These are phyloP conservation scores for Stenolophus ochropezus DNA, from an alignment of 2,888 invertebrate genomes.

Conservation along the genomic window DNA sequence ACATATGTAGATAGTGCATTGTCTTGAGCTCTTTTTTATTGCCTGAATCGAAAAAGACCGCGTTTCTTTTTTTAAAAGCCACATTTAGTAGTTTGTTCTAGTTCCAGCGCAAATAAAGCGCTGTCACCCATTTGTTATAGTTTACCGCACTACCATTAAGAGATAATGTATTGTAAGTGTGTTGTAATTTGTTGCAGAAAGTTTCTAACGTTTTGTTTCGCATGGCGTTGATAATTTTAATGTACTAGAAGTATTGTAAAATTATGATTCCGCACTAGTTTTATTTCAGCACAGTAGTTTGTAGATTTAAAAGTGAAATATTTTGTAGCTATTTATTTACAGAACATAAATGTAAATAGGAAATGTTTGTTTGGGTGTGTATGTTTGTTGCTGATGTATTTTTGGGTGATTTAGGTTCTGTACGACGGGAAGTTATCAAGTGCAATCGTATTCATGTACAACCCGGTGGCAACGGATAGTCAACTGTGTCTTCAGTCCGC, in stretches of 20 bases:
- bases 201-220: constrained; percentile 23
- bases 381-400: not conserved
- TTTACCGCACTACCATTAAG: constrained; percentile 28
- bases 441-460: constrained; percentile 99
- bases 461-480: constrained; percentile 99
- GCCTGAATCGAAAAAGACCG: not conserved
- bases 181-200: constrained; percentile 28
- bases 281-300: not conserved
- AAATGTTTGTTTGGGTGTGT: not conserved
- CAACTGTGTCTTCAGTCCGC: constrained; percentile 99
- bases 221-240: constrained; percentile 24
- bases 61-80: not conserved
- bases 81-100: constrained; percentile 12
- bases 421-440: constrained; percentile 98
- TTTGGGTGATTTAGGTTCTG: constrained; percentile 83
- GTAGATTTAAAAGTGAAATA: constrained; percentile 2
- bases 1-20: not conserved
- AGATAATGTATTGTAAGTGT: constrained; percentile 46
- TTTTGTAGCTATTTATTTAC: not conserved
- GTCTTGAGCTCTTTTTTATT: not conserved
- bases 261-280: constrained; percentile 4
- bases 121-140: constrained; percentile 35
- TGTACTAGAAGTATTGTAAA: constrained; percentile 7
- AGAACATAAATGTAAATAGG: not conserved
- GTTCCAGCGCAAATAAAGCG: constrained; percentile 17